Evolutionary conservation across 1,140 invertebrate species (phyloP).

Genomic region (Battus philenor): DNA sequence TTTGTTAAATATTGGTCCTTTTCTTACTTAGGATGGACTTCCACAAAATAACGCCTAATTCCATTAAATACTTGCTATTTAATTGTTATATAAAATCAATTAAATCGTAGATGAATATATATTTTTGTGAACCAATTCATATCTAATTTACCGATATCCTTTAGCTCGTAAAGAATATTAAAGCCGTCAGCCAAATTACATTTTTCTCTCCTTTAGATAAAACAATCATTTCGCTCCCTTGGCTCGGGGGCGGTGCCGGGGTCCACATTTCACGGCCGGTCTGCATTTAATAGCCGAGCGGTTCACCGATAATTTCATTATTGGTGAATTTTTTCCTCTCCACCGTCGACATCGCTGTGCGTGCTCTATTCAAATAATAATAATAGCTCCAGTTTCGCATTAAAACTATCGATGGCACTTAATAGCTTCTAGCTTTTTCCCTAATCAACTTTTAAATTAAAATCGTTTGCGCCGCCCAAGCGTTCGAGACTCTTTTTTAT

Average conservation of each 20-base stretch:
- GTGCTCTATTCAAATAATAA: slow-evolving; percentile 49
- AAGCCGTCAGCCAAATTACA: slow-evolving; percentile 2
- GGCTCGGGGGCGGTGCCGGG: slow-evolving; percentile 22
- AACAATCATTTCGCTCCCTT: slow-evolving; percentile 12
- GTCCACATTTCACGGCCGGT: slow-evolving; percentile 63
- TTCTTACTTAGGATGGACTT: no score
- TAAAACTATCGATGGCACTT: slow-evolving; percentile 26
- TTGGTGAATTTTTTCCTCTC: slow-evolving; percentile 52
- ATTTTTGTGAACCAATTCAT: no score
- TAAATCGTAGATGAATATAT: no score
- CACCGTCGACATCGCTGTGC: slow-evolving; percentile 44
- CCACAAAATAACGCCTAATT: no score
- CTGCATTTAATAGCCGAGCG: slow-evolving; percentile 66
- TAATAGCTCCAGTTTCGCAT: slow-evolving; percentile 39
- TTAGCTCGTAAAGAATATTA: no score
- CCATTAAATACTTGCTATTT: no score
- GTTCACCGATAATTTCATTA: slow-evolving; percentile 72
- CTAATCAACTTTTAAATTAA: slow-evolving; percentile 17
- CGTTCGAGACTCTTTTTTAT: slow-evolving; percentile 8
- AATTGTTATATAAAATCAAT: no score
- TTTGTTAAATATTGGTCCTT: no score
- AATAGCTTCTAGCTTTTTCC: slow-evolving; percentile 18
- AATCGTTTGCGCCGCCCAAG: slow-evolving; percentile 3
- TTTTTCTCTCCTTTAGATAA: slow-evolving; percentile 8
- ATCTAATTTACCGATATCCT: no score